Evolutionary conservation across 2,888 invertebrate genomes (phyloP).

Genomic region (Phyllotreta striolata): DNA sequence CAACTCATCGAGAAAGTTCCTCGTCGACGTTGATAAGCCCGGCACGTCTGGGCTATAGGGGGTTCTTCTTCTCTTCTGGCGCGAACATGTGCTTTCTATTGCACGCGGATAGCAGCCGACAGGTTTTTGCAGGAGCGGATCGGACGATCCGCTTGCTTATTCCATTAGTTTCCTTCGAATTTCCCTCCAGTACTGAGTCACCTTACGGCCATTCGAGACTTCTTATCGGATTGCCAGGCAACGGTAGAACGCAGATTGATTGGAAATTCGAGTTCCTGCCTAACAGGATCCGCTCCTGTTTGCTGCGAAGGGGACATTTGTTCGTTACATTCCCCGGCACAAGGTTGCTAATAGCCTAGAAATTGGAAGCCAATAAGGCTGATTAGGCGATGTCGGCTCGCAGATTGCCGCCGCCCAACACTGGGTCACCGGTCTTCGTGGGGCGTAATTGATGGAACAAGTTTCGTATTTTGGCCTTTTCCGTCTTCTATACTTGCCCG

Average conservation of each 20-base stretch:
- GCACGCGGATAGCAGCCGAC: slow-evolving; percentile 24
- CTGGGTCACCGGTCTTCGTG: background rate
- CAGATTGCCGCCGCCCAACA: slow-evolving; percentile 1
- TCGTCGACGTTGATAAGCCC: slow-evolving; percentile 23
- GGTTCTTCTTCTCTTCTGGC: slow-evolving; percentile 26
- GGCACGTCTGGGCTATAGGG: slow-evolving; percentile 37
- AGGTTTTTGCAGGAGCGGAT: slow-evolving; percentile 10
- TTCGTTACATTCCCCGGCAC: slow-evolving; percentile 30
- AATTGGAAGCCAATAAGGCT: slow-evolving; percentile 37
- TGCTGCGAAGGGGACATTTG: slow-evolving; percentile 28
- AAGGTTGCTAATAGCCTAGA: slow-evolving; percentile 37
- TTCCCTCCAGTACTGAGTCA: background rate
- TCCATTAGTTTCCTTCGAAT: background rate
- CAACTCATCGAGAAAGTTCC: slow-evolving; percentile 3
- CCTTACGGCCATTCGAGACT: slow-evolving; percentile 2
- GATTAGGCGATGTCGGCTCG: slow-evolving; percentile 27
- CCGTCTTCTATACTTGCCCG: too few species aligned
- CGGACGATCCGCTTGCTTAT: background rate
- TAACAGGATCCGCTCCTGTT: slow-evolving; percentile 2
- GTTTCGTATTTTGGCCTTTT: background rate
- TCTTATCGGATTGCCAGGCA: too few species aligned
- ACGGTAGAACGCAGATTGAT: too few species aligned
- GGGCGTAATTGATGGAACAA: slow-evolving; percentile 5
- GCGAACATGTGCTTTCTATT: slow-evolving; percentile 31
- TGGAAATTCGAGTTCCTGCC: too few species aligned